Evolutionary conservation across 2,113 vertebrate genomes (phyloP).

Genomic region (Oncorhynchus gorbuscha): DNA sequence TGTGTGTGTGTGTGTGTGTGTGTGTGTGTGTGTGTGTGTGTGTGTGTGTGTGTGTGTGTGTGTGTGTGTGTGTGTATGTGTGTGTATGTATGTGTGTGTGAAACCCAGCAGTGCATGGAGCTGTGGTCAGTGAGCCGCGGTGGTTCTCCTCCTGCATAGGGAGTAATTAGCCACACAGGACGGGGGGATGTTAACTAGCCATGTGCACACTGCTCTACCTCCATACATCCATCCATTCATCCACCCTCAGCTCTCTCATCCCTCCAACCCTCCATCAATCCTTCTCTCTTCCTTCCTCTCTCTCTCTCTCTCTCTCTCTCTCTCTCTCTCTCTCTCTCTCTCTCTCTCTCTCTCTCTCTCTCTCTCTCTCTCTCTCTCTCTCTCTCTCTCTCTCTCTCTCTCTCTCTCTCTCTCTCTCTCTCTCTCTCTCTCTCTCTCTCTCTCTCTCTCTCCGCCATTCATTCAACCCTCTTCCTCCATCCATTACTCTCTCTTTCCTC

Average conservation of each 20-base stretch:
- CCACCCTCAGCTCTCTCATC: conserved; percentile 46
- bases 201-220: conserved; percentile 46
- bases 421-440: too few relatives aligned
- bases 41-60: conserved; percentile 18
- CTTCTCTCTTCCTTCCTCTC: neutral
- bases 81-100: conserved; percentile 25
- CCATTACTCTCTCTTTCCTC: too few relatives aligned
- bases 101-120: conserved; percentile 44
- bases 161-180: conserved; percentile 79
- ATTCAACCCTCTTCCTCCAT: neutral
- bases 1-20: conserved; percentile 22
- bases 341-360: too few relatives aligned
- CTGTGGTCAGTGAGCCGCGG: conserved; percentile 63
- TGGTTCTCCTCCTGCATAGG: conserved; percentile 63
- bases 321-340: too few relatives aligned
- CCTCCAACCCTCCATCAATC: conserved; percentile 56
- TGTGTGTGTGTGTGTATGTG: conserved; percentile 19
- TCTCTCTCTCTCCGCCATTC: too few relatives aligned
- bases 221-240: conserved; percentile 17
- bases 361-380: too few relatives aligned
- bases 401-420: too few relatives aligned
- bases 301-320: too few relatives aligned
- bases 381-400: too few relatives aligned
- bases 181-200: conserved; percentile 71
- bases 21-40: conserved; percentile 21